Evolutionary conservation across 30 jellyfish, hydroid and myxozoan species (phyloP).

Genomic region (Catostylus mosaicus): DNA sequence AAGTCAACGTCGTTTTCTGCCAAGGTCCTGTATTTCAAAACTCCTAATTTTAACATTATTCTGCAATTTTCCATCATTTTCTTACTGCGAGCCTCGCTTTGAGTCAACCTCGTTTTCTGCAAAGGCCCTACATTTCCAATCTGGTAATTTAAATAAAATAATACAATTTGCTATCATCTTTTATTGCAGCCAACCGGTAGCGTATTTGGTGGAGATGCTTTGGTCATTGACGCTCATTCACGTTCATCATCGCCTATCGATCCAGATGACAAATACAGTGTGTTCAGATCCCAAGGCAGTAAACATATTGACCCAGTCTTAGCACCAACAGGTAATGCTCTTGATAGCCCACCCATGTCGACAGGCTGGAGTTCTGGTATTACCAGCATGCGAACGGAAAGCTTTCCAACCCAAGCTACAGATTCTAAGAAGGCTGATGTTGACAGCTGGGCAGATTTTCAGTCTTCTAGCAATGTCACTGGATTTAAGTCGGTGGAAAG

Average conservation of each 20-base stretch:
- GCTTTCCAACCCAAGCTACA: background rate
- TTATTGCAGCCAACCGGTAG: conserved; percentile 42
- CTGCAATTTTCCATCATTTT: too few species aligned
- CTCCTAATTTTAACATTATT: too few species aligned
- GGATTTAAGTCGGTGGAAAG: background rate
- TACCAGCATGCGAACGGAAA: background rate
- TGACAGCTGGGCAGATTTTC: conserved; percentile 57
- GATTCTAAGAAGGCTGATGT: background rate
- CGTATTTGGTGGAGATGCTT: conserved; percentile 58
- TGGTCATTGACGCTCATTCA: conserved; percentile 3
- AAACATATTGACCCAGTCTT: background rate
- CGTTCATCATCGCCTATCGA: conserved; percentile 66
- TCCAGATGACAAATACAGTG: conserved; percentile 77
- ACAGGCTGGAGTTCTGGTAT: conserved; percentile 10
- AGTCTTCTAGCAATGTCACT: conserved; percentile 5
- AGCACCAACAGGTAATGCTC: background rate
- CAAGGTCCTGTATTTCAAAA: too few species aligned
- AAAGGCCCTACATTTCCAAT: background rate
- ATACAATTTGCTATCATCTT: too few species aligned
- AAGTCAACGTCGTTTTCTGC: too few species aligned
- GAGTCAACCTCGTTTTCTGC: too few species aligned
- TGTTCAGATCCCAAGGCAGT: conserved; percentile 48
- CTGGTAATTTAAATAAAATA: background rate
- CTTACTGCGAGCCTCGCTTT: too few species aligned
- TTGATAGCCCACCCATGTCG: background rate